Conservation (phyloP, 2,113 vertebrate species). For the Misgurnus anguillicaudatus region DNA sequence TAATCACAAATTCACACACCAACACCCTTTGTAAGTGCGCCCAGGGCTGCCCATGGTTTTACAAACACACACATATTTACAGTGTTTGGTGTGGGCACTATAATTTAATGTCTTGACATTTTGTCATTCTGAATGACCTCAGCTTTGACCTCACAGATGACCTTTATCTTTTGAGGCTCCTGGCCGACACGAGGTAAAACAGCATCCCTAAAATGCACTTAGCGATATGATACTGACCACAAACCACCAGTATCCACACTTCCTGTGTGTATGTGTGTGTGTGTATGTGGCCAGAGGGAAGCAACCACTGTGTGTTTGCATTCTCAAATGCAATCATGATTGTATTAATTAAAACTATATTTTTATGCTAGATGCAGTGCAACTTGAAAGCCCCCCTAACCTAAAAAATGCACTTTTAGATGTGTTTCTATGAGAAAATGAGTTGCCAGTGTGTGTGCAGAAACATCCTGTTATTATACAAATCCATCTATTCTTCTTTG, state of each 20-base stretch:
- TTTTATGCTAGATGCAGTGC: no score
- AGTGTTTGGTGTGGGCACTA: neutral
- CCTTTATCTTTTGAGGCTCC: constrained; percentile 2
- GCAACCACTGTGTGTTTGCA: neutral
- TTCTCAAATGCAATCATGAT: constrained; percentile 21
- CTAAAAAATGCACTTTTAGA: no score
- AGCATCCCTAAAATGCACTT: neutral
- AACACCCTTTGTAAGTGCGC: neutral
- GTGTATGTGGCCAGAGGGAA: neutral
- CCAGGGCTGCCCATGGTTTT: constrained; percentile 3
- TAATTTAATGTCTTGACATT: constrained; percentile 6
- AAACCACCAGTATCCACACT: neutral
- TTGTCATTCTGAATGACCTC: constrained; percentile 38
- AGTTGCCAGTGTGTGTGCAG: no score
- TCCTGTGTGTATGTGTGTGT: neutral
- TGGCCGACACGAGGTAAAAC: constrained; percentile 3
- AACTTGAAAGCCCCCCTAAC: no score
- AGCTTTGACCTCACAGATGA: constrained; percentile 16
- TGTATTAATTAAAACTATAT: neutral
- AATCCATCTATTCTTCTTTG: no score
- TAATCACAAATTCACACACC: constrained; percentile 32
- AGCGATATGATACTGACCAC: constrained; percentile 26
- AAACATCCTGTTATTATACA: no score
- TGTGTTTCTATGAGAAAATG: no score
- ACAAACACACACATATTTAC: neutral